A percentile compares a stretch with the other conserved stretches of the same genome.
These are phyloP conservation scores for Neocrepidodera transversa DNA, from an alignment of 2,888 invertebrate species.

Conservation along the genomic window DNA sequence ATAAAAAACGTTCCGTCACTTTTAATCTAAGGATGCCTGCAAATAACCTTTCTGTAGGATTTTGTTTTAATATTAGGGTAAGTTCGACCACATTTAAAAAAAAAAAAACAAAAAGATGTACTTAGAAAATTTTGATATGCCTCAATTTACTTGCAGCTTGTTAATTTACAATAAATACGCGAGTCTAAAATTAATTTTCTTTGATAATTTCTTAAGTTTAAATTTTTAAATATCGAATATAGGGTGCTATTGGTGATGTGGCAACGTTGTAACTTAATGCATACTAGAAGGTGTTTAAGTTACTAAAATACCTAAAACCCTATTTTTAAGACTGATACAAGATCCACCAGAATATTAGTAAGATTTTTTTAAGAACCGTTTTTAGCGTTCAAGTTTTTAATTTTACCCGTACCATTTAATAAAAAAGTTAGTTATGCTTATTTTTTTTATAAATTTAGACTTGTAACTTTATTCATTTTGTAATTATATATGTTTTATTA, in stretches of 20 bases:
- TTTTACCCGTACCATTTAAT: too few species aligned
- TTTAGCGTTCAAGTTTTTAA: too few species aligned
- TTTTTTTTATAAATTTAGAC: too few species aligned
- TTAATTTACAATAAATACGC: too few species aligned
- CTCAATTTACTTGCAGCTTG: too few species aligned
- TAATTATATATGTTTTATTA: too few species aligned
- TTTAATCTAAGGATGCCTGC: not conserved
- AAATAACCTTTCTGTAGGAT: not conserved
- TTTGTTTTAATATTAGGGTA: conserved; percentile 5
- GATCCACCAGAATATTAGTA: not conserved
- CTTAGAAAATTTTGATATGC: too few species aligned
- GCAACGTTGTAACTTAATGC: conserved; percentile 18
- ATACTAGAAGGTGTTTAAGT: conserved; percentile 13
- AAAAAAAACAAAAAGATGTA: too few species aligned
- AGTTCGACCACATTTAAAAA: not conserved
- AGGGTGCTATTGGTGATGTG: not conserved
- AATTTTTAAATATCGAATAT: not conserved
- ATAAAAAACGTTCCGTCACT: not conserved
- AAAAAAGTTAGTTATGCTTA: too few species aligned
- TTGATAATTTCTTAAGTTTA: not conserved
- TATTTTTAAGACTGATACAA: conserved; percentile 16
- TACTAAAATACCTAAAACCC: conserved; percentile 24
- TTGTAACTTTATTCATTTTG: too few species aligned
- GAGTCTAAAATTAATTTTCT: too few species aligned
- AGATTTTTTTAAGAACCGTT: not conserved